Evolutionary conservation across 2,888 invertebrate genomes (phyloP).

Genomic region (Dynastes hyllus): DNA sequence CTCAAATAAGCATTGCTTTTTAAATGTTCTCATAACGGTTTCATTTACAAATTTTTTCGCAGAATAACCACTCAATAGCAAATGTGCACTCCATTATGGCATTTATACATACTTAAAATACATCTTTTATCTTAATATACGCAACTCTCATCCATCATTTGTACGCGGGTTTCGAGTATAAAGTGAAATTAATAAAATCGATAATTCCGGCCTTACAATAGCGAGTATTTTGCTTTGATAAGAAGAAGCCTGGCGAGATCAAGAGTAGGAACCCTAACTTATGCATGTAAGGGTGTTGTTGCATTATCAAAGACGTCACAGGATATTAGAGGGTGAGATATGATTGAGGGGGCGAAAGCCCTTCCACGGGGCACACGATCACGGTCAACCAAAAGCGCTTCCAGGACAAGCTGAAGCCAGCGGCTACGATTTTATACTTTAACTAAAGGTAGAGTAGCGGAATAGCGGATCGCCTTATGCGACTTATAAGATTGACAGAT

Average conservation of each 20-base stretch:
- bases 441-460: conserved; percentile 23
- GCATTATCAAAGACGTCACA: conserved; percentile 71
- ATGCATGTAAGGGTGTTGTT: conserved; percentile 66
- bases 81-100: neutral
- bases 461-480: conserved; percentile 9
- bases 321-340: conserved; percentile 72
- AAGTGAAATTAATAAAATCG: conserved; percentile 51
- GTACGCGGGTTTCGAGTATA: conserved; percentile 18
- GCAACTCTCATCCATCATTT: conserved; percentile 8
- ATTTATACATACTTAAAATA: neutral
- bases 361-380: conserved; percentile 61
- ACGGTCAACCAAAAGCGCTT: conserved; percentile 66
- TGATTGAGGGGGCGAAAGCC: conserved; percentile 66
- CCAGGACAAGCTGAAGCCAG: conserved; percentile 52
- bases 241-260: conserved; percentile 51
- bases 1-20: too few species aligned
- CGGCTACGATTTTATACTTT: conserved; percentile 39
- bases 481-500: conserved; percentile 19
- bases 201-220: conserved; percentile 48
- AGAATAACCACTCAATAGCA: too few species aligned
- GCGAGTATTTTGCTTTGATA: conserved; percentile 52
- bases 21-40: too few species aligned
- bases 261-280: conserved; percentile 55
- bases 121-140: neutral
- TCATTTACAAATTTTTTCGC: too few species aligned